phyloP scores from a whole-genome alignment of 2,888 invertebrate genomes.

The Camponotus fellah region DNA sequence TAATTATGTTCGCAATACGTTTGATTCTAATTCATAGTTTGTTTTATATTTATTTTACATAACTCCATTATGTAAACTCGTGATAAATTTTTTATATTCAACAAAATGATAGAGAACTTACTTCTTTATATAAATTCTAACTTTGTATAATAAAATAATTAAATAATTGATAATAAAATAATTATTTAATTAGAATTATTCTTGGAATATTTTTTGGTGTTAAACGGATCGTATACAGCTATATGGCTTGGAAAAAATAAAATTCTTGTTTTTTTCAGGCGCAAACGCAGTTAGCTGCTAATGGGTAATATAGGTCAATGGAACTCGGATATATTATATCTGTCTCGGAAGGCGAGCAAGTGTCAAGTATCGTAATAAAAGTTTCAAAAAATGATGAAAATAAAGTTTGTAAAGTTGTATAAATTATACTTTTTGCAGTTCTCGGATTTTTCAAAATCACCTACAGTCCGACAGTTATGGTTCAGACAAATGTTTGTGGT shows the following conservation, averaged over 20 bases:
- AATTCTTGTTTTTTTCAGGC: not conserved
- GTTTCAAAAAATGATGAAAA: slow-evolving; percentile 11
- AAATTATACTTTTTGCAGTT: slow-evolving; percentile 8
- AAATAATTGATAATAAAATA: not conserved
- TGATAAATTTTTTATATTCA: not conserved
- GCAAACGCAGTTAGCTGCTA: not conserved
- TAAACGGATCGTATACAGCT: not conserved
- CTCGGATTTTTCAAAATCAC: slow-evolving; percentile 17
- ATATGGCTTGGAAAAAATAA: not conserved
- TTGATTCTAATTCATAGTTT: not conserved
- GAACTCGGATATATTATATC: not conserved
- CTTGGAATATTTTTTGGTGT: not conserved
- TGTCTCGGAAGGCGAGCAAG: not conserved
- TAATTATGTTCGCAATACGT: not conserved
- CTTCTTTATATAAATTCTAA: not conserved
- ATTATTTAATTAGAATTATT: not conserved
- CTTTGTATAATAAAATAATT: too few relatives aligned
- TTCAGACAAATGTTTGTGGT: slow-evolving; percentile 4
- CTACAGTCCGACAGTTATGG: not conserved
- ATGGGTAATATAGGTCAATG: slow-evolving; percentile 30
- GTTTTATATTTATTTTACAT: not conserved
- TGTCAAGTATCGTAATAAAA: not conserved
- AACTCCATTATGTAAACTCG: not conserved
- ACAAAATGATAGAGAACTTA: not conserved
- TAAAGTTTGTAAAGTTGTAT: slow-evolving; percentile 17